These are phyloP conservation scores for Agrypnia vestita DNA, from an alignment of 1,140 invertebrate species.

Conservation along the genomic window DNA sequence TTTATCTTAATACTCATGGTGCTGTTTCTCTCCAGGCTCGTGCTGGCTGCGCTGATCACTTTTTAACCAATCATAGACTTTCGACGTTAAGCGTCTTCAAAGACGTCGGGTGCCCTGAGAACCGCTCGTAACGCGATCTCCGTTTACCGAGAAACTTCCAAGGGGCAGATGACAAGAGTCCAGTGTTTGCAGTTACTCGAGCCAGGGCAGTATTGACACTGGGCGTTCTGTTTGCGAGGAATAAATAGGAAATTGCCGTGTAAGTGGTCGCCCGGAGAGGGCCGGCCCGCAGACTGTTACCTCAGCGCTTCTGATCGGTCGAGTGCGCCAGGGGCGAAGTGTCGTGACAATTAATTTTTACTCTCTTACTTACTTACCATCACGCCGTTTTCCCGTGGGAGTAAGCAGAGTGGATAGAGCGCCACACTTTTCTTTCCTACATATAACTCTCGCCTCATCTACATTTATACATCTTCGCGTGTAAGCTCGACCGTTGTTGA, in stretches of 20 bases:
- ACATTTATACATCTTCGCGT: too few species aligned
- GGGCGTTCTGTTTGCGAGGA: constrained; percentile 37
- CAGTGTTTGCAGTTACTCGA: constrained; percentile 42
- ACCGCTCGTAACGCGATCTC: neutral
- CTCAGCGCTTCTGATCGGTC: constrained; percentile 32
- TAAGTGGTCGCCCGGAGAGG: constrained; percentile 40
- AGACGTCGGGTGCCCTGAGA: neutral
- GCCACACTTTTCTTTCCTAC: too few species aligned
- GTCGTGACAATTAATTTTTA: too few species aligned
- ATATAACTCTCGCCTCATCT: too few species aligned
- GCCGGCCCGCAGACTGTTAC: constrained; percentile 16
- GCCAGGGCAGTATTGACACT: constrained; percentile 30
- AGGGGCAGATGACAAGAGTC: constrained; percentile 15
- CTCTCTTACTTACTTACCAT: too few species aligned
- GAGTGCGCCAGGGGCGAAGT: neutral
- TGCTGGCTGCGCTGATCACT: neutral
- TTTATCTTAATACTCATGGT: too few species aligned
- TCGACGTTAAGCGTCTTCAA: neutral
- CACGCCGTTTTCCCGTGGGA: too few species aligned
- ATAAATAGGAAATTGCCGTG: constrained; percentile 54
- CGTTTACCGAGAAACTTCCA: constrained; percentile 20
- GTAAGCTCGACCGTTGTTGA: too few species aligned
- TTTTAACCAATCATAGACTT: neutral
- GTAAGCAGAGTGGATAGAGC: too few species aligned
- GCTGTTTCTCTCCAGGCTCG: neutral